phyloP scores from a whole-genome alignment of 1,140 invertebrate species.

The Cydia fagiglandana region DNA sequence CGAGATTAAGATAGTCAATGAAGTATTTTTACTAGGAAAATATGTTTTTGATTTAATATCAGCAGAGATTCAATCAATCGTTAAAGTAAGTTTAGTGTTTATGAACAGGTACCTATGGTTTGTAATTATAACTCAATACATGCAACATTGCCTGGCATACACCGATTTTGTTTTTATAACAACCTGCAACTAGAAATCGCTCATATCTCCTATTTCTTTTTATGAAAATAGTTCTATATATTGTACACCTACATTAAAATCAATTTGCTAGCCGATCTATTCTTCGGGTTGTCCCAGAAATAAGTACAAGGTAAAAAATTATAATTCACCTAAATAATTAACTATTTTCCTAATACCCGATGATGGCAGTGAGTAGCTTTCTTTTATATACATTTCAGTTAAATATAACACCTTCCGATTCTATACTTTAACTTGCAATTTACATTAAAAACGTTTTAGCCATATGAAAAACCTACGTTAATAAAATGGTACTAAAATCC shows the following conservation, averaged over 20 bases:
- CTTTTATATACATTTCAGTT: not conserved
- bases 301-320: not conserved
- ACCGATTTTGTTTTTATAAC: conserved; percentile 1
- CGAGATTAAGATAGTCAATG: not conserved
- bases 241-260: conserved; percentile 8
- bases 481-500: not conserved
- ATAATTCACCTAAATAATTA: conserved; percentile 11
- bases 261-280: conserved; percentile 18
- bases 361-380: conserved; percentile 8
- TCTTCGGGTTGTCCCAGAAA: conserved; percentile 1
- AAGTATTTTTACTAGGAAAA: conserved; percentile 2
- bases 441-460: not conserved
- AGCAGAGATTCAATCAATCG: not conserved
- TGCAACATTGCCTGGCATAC: not conserved
- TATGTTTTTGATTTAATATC: conserved; percentile 1
- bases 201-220: conserved; percentile 14
- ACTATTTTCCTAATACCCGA: conserved; percentile 7
- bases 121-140: not conserved
- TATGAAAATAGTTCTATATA: conserved; percentile 24
- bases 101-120: not conserved
- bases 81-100: not conserved
- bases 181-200: conserved; percentile 6
- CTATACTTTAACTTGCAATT: not conserved
- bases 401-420: not conserved
- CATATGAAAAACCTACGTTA: not conserved